Evolutionary conservation across 2,888 invertebrate species (phyloP), one percentile per base, ranked within the genome.

Genomic region (Listrodromus nycthemerus): DNA sequence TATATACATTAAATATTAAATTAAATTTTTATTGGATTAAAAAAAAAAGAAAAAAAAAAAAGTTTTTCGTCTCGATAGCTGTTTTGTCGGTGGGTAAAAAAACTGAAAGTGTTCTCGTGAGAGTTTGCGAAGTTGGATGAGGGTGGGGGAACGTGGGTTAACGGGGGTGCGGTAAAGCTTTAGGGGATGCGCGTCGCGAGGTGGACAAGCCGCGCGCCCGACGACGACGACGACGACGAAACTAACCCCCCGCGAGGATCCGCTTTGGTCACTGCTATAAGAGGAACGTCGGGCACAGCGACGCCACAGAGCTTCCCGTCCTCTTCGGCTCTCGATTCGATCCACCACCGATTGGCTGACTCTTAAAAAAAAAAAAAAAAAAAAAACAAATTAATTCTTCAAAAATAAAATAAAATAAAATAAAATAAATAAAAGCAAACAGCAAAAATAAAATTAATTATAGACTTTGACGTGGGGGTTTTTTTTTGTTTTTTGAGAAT

Each of bases 261-360:
- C 83, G 83, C 86, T 84, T 75, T 73, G 83, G 85, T 77, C 84
- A 79, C 86, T 85, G 84, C 87, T 90, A 90, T 90, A 90, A 90
- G 89, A 90, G 89, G 88, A 90, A 89, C 81, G 76, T 85, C 86
- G 86, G 82, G 87, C 87, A 90, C 87, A 89, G 89, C 88, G 88
- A 89, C 89, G 90, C 90, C 88, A 86, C 89, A 89, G 88, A 88
- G 86, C 84, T 87, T 86, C 83, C 82, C 85, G 86, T 86, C 78
- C 77, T 80, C 86, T 73, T 85, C 84, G 87, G 86, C 81, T 84
- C 80, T 83, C 81, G 69, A 81, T 85, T 75, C 76, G 78, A 78
- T 75, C 58, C 65, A 75, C 74, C 75, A 81, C 76, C 27, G 50
- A 73, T 41, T 55, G 33, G 48, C 50, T 61, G 33, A 52, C 74